Base-by-base conservation (phyloP, 2,113 vertebrate genomes). In the Nycticryphes semicollaris region DNA sequence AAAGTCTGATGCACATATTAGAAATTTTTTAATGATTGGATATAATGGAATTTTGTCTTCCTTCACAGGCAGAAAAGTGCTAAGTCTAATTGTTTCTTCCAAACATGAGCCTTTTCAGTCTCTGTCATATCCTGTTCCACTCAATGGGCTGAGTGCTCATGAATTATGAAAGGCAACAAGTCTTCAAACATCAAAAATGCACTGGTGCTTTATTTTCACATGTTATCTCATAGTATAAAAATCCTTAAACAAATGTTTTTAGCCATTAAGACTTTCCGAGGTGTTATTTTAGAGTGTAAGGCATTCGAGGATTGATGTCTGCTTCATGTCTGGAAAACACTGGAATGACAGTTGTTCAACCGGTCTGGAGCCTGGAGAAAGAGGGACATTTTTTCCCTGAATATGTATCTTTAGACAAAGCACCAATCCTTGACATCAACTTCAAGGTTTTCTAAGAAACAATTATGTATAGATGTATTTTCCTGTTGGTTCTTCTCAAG, bases 241-340 rank as follows among this genome's bases (percentile, higher is more conserved):
- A 94, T 90, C 80, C 68, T 94, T 89, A 51, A 35, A 72, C 73
- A 95, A 95, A 95, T 89, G 80, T 91, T 97, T 96, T 91, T 84
- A 93, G 73, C 59, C 1, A 1, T 68, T 84, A 79, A 76, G 77
- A 27, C 53, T 35, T 95, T 91, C 53, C 1, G 3, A 96, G 81
- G 84, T 89, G 91, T 89, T 97, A 84, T 92, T 94, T 87, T 78
- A 81, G 76, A 59, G 67, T 82, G 60, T 68, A 78, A 94, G 70
- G 70, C 74, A 59, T 84, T 87, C 57, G 67, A 67, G 69, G 81
- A 57, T 90, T 87, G 81, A 72, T 96, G 68, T 87, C 91, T 93
- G 87, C 70, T 78, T 82, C 56, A 30, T 82, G 84, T 94, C 93
- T 91, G 89, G 70, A 82, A 87, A 73, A 83, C 66, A 57, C 48